A percentile compares a stretch with the other conserved stretches of the same genome.
Conservation (phyloP, 2,113 vertebrate genomes). For the Agelaius phoeniceus region DNA sequence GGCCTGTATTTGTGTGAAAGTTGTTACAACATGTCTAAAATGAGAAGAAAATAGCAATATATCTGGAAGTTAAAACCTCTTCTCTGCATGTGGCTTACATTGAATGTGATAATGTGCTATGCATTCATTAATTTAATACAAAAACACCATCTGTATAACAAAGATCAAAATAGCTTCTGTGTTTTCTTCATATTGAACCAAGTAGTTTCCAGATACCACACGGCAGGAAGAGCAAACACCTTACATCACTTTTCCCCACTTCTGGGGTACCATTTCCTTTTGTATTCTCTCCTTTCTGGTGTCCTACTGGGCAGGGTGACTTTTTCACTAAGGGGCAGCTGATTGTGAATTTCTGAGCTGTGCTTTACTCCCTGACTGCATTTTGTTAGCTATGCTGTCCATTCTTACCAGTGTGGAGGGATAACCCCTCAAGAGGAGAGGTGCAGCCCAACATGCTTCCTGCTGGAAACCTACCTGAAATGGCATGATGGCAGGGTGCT, state of each 20-base stretch:
- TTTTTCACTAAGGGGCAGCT: not conserved
- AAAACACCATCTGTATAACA: constrained; percentile 21
- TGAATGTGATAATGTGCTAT: constrained; percentile 7
- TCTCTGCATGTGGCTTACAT: not conserved
- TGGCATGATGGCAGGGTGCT: not conserved
- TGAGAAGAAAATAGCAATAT: not conserved
- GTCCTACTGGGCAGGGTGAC: not conserved
- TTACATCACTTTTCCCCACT: not conserved
- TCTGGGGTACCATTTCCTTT: not conserved
- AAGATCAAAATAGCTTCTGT: not conserved
- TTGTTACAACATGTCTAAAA: not conserved
- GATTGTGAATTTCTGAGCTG: not conserved
- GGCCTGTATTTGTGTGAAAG: not conserved
- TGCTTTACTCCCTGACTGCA: not conserved
- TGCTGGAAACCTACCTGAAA: not conserved
- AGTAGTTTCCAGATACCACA: not conserved
- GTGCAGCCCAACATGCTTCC: rapidly evolving
- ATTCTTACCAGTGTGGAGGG: not conserved
- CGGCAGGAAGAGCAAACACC: not conserved
- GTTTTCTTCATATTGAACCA: not conserved
- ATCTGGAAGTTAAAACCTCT: not conserved
- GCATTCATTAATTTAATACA: constrained; percentile 25
- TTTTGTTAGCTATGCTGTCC: not conserved
- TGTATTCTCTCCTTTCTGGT: not conserved
- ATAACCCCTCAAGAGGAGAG: not conserved